Evolutionary conservation across 2,797 vertebrate genomes (phyloP), one percentile per base, ranked within the genome.

Genomic region (Mus minutoides): DNA sequence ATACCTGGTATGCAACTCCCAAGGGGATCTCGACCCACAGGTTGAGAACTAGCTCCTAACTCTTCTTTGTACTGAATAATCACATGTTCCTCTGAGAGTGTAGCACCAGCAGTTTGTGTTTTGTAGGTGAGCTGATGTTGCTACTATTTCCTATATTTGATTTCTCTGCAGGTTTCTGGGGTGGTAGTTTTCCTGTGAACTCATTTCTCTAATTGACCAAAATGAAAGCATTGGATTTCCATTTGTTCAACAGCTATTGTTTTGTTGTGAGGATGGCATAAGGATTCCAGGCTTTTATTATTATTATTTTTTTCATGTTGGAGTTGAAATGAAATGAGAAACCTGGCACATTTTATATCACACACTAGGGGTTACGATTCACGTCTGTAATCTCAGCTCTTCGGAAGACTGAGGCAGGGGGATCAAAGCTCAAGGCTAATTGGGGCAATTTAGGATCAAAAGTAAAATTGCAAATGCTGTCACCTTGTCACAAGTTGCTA

Each of bases 121-220:
- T 40, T 16, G 0, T 85, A 64, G 46, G 76, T 46, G 71, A 80
- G 5, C 40, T 40, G 62, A 46, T 73, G 37, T 16, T 10, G 82
- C 58, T 71, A 19, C 37, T 78, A 21, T 31, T 78, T 78, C 77
- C 17, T 79, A 16, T 46, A 71, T 82, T 90, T 49, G 5, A 29
- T 49, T 31, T 58, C 77, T 90, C 60, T 58, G 62, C 43, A 67
- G 71, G 69, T 52, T 83, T 79, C 54, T 58, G 9, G 69, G 34
- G 37, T 37, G 52, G 34, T 92, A 8, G 14, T 73, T 93, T 88
- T n/a, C 37, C 22, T 54, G 17, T 75, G 73, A 52, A 26, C 62
- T 94, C 58, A 79, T 84, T 84, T 94, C 34, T 92, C 52, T 90
- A 96, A 49, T 26, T 83, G 40, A 64, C 56, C 49, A 60, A 56